Base-by-base conservation (phyloP, 2,888 invertebrate genomes). In the Drosophila vallismaia region DNA sequence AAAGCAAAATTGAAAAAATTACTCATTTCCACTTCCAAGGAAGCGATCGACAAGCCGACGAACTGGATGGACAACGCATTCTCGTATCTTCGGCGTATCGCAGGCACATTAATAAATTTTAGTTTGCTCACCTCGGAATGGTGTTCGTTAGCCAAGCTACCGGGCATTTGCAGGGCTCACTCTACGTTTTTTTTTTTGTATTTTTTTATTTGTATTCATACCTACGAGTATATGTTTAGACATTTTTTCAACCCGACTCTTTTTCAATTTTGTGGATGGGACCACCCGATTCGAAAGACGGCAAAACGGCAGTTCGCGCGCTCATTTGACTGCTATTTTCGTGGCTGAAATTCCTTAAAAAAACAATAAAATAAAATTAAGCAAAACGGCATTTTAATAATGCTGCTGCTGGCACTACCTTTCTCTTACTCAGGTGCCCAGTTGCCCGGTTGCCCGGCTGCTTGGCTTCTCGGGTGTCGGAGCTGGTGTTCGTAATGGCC, bases 321-420 rank as follows among this genome's bases (percentile, higher is more conserved):
- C 59, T 81, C 68, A 73, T 76, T 86, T 78, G 69, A 58, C 64
- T 73, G 76, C 75, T 67, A 83, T 79, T 36, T 36, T 81, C 82
- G 85, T 76, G 87, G 87, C 67, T 73, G 63, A 75, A 84, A 85
- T 88, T 88, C 88, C 44, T 10, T 74, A 54, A 75, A 62, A 86
- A 88, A 88, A 83, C 77, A 85, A 88, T 88, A 88, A 88, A 89
- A 87, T 85, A 71, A 88, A 86, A 89, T 88, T 88, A 88, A 88
- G 79, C 86, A 86, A 88, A 88, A 88, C 89, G 89, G 83, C 83
- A 86, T 86, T 88, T 86, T 88, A 87, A 87, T 87, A 87, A 86
- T 76, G 85, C 76, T 14, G 45, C 19, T 40, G 10, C 36, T 3
- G 8, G 46, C 28, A 28, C 48, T 24, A 19, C 63, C 62, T 63